A percentile compares a stretch with the other conserved stretches of the same genome.
Conservation (phyloP, 2,888 invertebrate genomes). For the Agrochola circellaris region DNA sequence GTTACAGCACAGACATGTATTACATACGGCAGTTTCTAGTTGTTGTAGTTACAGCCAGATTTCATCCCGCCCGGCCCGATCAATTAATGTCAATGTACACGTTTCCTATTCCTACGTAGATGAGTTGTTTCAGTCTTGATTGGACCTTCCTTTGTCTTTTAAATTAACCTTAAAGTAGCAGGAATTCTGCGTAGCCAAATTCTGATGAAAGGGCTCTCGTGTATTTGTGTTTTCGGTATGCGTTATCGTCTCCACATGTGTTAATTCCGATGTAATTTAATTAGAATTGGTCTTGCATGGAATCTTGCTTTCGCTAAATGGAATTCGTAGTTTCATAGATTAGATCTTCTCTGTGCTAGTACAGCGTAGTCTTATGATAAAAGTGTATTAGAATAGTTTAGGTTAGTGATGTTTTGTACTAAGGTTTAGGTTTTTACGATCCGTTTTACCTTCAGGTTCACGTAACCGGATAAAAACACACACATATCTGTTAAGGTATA, state of each 20-base stretch:
- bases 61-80: constrained; percentile 25
- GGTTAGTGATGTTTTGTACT: not conserved
- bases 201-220: not conserved
- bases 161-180: constrained; percentile 1
- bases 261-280: constrained; percentile 22
- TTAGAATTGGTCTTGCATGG: constrained; percentile 20
- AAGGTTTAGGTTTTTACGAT: too few relatives aligned
- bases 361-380: not conserved
- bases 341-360: constrained; percentile 10
- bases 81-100: constrained; percentile 46
- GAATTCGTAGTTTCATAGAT: constrained; percentile 11
- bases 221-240: constrained; percentile 10
- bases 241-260: constrained; percentile 6
- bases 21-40: constrained; percentile 22
- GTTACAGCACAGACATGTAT: constrained; percentile 23
- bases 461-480: constrained; percentile 32
- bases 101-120: constrained; percentile 45
- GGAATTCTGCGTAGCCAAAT: constrained; percentile 10
- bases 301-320: constrained; percentile 5
- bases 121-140: constrained; percentile 16
- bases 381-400: constrained; percentile 4
- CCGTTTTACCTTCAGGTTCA: too few relatives aligned
- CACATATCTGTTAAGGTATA: constrained; percentile 1
- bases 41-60: constrained; percentile 48
- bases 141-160: constrained; percentile 35